phyloP scores from a whole-genome alignment of 1,140 invertebrate species.

The Drosophila santomea region DNA sequence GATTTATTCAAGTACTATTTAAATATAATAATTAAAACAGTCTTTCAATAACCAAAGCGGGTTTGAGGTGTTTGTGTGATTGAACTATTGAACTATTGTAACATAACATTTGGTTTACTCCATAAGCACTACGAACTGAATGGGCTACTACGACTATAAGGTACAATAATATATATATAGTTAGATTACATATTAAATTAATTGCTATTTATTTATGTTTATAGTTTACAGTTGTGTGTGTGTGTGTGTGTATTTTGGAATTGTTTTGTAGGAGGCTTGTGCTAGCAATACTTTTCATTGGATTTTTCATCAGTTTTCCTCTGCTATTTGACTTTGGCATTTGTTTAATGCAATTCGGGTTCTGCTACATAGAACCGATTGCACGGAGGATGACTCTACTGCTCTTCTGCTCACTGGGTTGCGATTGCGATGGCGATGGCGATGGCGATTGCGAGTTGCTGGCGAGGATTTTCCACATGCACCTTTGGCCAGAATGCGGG shows the following conservation, averaged over 20 bases:
- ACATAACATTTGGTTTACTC: conserved; percentile 45
- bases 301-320: conserved; percentile 22
- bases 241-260: conserved; percentile 33
- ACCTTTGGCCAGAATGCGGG: conserved; percentile 36
- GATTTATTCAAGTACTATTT: conserved; percentile 48
- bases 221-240: conserved; percentile 43
- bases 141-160: conserved; percentile 41
- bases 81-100: conserved; percentile 38
- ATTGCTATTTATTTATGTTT: conserved; percentile 10
- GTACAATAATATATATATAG: conserved; percentile 30
- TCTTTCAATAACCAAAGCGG: conserved; percentile 68
- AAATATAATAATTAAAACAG: conserved; percentile 55
- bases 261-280: conserved; percentile 42
- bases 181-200: conserved; percentile 29
- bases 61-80: conserved; percentile 61
- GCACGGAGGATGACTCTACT: conserved; percentile 43
- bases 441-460: conserved; percentile 10
- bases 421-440: conserved; percentile 9
- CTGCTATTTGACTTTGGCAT: conserved; percentile 64
- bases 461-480: conserved; percentile 25
- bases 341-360: conserved; percentile 36
- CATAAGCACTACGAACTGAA: conserved; percentile 13
- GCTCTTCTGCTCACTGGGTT: conserved; percentile 36
- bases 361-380: conserved; percentile 47
- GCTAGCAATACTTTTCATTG: conserved; percentile 33